phyloP scores from a whole-genome alignment of 1,140 invertebrate genomes.

The Drosophila yakuba region DNA sequence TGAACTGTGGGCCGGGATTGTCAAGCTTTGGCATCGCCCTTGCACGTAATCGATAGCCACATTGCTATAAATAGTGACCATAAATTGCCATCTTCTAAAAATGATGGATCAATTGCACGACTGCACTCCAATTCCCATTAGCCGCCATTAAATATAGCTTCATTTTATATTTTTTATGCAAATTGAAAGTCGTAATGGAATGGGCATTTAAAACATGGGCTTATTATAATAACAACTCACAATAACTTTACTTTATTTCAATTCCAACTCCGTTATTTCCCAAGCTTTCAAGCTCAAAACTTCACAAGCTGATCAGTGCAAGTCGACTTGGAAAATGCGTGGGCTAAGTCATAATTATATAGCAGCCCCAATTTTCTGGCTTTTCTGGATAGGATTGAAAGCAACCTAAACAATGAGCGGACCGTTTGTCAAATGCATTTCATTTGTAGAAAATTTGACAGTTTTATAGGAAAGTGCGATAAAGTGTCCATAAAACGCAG shows the following conservation, averaged over 20 bases:
- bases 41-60: slow-evolving; percentile 35
- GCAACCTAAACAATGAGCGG: slow-evolving; percentile 19
- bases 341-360: slow-evolving; percentile 23
- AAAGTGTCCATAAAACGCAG: slow-evolving; percentile 43
- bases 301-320: slow-evolving; percentile 11
- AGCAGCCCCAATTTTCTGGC: not conserved
- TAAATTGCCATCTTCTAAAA: slow-evolving; percentile 14
- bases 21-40: slow-evolving; percentile 37
- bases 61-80: slow-evolving; percentile 22
- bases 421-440: slow-evolving; percentile 54
- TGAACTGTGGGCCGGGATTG: slow-evolving; percentile 37
- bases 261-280: not conserved
- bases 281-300: slow-evolving; percentile 3
- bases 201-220: too few relatives aligned
- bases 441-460: slow-evolving; percentile 54
- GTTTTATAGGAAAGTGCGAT: slow-evolving; percentile 47
- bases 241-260: too few relatives aligned
- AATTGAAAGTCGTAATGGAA: too few relatives aligned
- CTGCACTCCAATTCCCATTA: not conserved
- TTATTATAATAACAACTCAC: too few relatives aligned
- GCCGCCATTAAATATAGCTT: not conserved
- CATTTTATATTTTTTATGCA: not conserved
- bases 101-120: not conserved
- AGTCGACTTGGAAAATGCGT: slow-evolving; percentile 10
- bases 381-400: not conserved